These are phyloP conservation scores for Drosophila carrolli DNA, from an alignment of 1,140 invertebrate genomes.

Conservation along the genomic window DNA sequence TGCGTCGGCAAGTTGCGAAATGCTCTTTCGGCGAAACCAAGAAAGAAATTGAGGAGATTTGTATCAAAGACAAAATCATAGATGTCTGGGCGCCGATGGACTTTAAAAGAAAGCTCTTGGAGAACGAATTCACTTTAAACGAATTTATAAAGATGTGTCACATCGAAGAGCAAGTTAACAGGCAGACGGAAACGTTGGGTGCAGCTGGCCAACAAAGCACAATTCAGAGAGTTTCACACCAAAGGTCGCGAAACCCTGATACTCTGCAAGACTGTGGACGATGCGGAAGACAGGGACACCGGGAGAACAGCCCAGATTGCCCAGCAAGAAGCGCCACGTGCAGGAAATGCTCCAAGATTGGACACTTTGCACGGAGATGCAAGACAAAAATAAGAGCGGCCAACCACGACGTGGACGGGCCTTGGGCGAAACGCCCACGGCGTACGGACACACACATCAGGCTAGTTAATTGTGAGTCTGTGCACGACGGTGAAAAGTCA, in stretches of 20 bases:
- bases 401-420: no score
- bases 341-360: no score
- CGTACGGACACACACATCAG: background rate
- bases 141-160: background rate
- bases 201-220: background rate
- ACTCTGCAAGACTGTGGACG: no score
- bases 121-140: background rate
- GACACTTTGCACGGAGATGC: no score
- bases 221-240: background rate
- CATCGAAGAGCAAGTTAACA: conserved; percentile 1
- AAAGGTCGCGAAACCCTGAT: background rate
- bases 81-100: conserved; percentile 5
- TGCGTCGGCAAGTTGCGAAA: no score
- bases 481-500: background rate
- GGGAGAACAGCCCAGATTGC: no score
- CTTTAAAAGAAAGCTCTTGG: conserved; percentile 1
- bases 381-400: no score
- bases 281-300: no score
- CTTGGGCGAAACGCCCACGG: background rate
- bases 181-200: background rate
- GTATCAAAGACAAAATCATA: no score
- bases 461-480: background rate
- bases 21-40: no score
- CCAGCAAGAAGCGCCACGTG: no score
- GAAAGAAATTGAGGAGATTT: no score